phyloP scores from a whole-genome alignment of 1,140 invertebrate species.

The Capitella teleta region DNA sequence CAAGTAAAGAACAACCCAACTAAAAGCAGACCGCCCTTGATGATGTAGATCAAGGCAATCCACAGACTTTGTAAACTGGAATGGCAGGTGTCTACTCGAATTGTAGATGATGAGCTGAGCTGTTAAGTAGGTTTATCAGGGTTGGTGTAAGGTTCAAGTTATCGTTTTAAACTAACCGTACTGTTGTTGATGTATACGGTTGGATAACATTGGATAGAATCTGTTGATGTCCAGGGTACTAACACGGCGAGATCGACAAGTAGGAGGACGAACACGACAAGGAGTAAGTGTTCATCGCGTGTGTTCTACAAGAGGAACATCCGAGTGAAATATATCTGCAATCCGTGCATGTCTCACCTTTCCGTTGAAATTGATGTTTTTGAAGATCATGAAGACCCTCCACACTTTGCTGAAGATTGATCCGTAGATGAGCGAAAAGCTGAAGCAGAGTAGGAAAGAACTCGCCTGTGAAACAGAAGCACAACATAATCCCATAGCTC shows the following conservation, averaged over 20 bases:
- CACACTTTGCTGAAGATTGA: slow-evolving; percentile 7
- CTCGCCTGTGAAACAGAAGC: slow-evolving; percentile 5
- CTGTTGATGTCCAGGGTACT: slow-evolving; percentile 6
- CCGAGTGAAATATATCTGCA: slow-evolving; percentile 1
- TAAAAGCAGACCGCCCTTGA: slow-evolving; percentile 4
- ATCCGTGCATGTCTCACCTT: too few species aligned
- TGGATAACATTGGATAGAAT: slow-evolving; percentile 3
- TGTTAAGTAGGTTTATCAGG: background rate
- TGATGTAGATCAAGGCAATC: slow-evolving; percentile 7
- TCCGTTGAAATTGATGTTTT: slow-evolving; percentile 9
- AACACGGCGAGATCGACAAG: slow-evolving; percentile 8
- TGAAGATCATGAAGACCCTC: slow-evolving; percentile 12
- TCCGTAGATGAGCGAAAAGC: slow-evolving; percentile 11
- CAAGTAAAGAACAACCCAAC: slow-evolving; percentile 9
- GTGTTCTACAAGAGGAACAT: slow-evolving; percentile 8
- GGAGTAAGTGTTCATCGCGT: slow-evolving; percentile 8
- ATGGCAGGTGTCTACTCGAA: slow-evolving; percentile 1
- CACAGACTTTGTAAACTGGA: slow-evolving; percentile 7
- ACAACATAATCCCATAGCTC: background rate
- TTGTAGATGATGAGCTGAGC: background rate
- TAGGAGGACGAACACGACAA: slow-evolving; percentile 4
- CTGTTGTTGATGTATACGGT: background rate
- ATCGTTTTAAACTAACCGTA: background rate
- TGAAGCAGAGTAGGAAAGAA: slow-evolving; percentile 2
- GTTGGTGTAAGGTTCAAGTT: background rate